phyloP scores from a whole-genome alignment of 2,888 invertebrate species.

The Tachina lurida region DNA sequence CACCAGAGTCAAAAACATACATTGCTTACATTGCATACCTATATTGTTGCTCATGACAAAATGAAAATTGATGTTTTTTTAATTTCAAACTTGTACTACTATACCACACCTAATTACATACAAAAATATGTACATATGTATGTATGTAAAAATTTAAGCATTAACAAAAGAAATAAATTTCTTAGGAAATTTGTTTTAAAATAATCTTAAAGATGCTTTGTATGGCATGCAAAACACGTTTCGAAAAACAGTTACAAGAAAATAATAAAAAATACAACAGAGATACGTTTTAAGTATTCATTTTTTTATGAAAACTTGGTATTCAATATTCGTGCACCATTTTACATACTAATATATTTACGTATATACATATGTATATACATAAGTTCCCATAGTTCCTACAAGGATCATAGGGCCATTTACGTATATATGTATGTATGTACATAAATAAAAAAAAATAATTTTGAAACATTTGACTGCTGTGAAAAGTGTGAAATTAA shows the following conservation, averaged over 20 bases:
- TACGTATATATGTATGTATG: background rate
- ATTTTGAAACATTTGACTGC: background rate
- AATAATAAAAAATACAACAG: background rate
- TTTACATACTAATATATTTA: background rate
- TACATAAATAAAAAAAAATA: background rate
- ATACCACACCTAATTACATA: background rate
- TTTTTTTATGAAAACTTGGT: constrained; percentile 13
- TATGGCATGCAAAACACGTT: constrained; percentile 33
- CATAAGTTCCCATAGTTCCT: no score
- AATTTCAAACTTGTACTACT: background rate
- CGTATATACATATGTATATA: no score
- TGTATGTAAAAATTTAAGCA: background rate
- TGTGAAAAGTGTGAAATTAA: background rate
- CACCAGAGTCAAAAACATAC: no score
- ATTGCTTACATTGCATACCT: no score
- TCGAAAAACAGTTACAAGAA: constrained; percentile 7
- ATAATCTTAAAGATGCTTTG: constrained; percentile 8
- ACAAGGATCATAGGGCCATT: no score
- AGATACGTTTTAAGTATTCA: background rate
- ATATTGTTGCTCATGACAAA: no score
- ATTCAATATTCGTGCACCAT: background rate
- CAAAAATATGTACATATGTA: background rate
- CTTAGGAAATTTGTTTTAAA: constrained; percentile 31
- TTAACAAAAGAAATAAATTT: background rate
- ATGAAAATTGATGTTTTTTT: background rate